Percentiles rank a stretch among this genome's conserved stretches.
These are phyloP conservation scores for Crossocerus cetratus DNA, from an alignment of 2,888 invertebrate species.

Conservation along the genomic window DNA sequence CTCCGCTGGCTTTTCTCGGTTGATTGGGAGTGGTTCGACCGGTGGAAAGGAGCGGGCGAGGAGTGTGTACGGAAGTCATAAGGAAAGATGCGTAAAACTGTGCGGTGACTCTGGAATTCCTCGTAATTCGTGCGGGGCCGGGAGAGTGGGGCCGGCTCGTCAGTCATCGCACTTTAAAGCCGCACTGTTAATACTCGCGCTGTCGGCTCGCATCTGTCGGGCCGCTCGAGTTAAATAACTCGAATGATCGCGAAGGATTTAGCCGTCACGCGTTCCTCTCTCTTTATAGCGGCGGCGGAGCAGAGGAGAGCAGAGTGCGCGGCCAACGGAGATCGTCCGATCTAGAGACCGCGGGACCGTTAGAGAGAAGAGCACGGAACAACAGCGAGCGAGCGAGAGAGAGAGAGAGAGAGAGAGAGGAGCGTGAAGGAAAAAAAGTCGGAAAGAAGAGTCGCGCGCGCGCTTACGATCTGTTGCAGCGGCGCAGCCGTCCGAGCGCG, in stretches of 20 bases:
- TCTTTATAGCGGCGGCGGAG: conserved; percentile 43
- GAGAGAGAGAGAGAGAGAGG: conserved; percentile 2
- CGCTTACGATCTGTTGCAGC: too few relatives aligned
- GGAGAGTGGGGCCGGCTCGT: conserved; percentile 29
- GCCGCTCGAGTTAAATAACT: conserved; percentile 51
- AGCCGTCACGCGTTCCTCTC: conserved; percentile 56
- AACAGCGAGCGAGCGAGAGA: not conserved
- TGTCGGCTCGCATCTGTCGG: conserved; percentile 40
- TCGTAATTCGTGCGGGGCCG: conserved; percentile 43
- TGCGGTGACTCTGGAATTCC: conserved; percentile 43
- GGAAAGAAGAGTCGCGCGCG: conserved; percentile 12
- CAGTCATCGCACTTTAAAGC: conserved; percentile 46
- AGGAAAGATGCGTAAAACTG: conserved; percentile 28
- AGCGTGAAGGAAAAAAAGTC: conserved; percentile 38
- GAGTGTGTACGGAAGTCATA: conserved; percentile 14
- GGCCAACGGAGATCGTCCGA: too few relatives aligned
- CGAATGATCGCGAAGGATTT: conserved; percentile 58
- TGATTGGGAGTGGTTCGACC: too few relatives aligned
- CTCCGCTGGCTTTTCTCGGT: too few relatives aligned
- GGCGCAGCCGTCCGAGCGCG: not conserved
- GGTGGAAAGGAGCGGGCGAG: too few relatives aligned
- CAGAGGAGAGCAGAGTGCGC: not conserved
- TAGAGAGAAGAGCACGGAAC: not conserved
- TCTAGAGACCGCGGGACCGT: too few relatives aligned
- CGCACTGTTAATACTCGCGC: conserved; percentile 21